Evolutionary conservation across 1,140 invertebrate genomes (phyloP).

Genomic region (Lordiphosa mommai): DNA sequence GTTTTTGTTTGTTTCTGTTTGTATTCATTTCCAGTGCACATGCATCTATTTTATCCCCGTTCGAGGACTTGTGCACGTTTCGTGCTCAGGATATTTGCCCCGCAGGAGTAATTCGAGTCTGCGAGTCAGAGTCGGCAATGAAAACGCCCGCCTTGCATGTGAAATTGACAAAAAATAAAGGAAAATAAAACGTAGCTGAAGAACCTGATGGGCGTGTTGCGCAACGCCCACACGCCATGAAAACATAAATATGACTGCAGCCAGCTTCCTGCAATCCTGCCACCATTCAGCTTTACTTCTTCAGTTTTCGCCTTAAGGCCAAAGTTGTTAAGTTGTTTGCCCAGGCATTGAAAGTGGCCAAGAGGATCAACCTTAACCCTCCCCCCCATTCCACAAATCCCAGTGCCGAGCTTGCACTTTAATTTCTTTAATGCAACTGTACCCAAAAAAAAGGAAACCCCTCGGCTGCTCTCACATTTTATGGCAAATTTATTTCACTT

Average conservation of each 20-base stretch:
- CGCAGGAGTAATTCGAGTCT: conserved; percentile 46
- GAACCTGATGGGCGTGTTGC: conserved; percentile 7
- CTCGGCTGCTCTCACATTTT: conserved; percentile 9
- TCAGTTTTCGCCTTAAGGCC: neutral
- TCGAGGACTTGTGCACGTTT: conserved; percentile 37
- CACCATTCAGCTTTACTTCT: neutral
- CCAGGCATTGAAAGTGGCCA: conserved; percentile 25
- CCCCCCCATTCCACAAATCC: neutral
- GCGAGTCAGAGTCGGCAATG: conserved; percentile 34
- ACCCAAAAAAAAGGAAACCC: conserved; percentile 22
- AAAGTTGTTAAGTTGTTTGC: conserved; percentile 45
- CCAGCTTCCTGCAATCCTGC: neutral
- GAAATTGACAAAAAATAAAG: conserved; percentile 38
- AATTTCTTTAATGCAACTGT: conserved; percentile 38
- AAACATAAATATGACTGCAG: conserved; percentile 37
- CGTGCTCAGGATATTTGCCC: conserved; percentile 40
- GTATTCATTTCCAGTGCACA: conserved; percentile 42
- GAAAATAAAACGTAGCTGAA: neutral
- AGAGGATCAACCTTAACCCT: conserved; percentile 14
- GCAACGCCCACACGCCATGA: conserved; percentile 17
- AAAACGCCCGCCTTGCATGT: conserved; percentile 47
- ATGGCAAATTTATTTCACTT: conserved; percentile 53
- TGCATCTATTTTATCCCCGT: conserved; percentile 30
- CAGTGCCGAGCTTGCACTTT: conserved; percentile 13
- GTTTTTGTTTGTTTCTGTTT: conserved; percentile 27